phyloP scores from a whole-genome alignment of 2,797 vertebrate species.

The Gastrophryne carolinensis region DNA sequence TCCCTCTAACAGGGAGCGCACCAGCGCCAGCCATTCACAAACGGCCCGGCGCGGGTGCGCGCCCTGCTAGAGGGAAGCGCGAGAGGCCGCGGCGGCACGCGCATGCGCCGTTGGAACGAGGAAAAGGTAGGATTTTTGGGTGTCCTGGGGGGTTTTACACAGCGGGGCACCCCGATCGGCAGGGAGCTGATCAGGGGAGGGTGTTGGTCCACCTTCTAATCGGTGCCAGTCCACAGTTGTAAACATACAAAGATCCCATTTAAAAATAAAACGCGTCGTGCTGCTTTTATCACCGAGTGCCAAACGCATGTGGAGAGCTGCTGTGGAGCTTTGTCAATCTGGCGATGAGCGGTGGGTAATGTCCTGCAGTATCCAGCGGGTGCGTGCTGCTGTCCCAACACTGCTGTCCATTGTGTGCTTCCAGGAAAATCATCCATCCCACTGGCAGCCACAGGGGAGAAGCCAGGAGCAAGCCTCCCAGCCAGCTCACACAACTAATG shows the following conservation, averaged over 20 bases:
- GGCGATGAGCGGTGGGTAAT: neutral
- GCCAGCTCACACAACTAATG: neutral
- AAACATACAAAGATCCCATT: slow-evolving; percentile 23
- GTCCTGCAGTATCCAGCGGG: slow-evolving; percentile 3
- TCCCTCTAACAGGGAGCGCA: too few species aligned
- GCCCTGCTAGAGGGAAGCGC: too few species aligned
- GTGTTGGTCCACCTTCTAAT: too few species aligned
- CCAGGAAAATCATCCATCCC: slow-evolving; percentile 8
- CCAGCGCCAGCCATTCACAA: too few species aligned
- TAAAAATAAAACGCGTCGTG: neutral
- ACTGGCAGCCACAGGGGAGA: slow-evolving; percentile 6
- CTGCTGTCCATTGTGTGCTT: slow-evolving; percentile 24
- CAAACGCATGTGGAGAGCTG: neutral
- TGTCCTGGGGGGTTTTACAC: too few species aligned
- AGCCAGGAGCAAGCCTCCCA: neutral
- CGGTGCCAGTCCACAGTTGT: too few species aligned
- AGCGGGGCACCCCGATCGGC: too few species aligned
- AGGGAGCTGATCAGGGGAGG: too few species aligned
- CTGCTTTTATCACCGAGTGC: slow-evolving; percentile 1
- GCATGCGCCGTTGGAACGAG: too few species aligned
- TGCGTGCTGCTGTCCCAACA: slow-evolving; percentile 12
- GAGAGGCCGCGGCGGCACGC: too few species aligned
- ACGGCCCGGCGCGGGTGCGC: too few species aligned
- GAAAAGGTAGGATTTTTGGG: too few species aligned
- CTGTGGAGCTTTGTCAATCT: neutral